A percentile compares a stretch with the other conserved stretches of the same genome.
Conservation (phyloP, 2,888 invertebrate genomes). For the Sarcophaga caerulescens region DNA sequence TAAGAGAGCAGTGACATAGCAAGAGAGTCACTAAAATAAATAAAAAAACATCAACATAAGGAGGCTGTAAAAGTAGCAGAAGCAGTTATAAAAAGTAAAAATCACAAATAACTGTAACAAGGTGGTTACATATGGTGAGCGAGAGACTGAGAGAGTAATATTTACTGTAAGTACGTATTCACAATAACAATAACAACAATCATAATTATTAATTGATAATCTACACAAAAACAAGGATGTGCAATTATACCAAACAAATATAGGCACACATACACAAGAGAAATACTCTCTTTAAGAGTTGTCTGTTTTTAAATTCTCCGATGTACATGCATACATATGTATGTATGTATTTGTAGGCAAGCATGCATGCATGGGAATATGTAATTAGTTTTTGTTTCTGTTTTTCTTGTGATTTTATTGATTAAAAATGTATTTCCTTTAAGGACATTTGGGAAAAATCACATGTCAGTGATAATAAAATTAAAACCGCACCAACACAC, state of each 20-base stretch:
- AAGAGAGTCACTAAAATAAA: constrained; percentile 36
- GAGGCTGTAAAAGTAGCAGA: constrained; percentile 30
- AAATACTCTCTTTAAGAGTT: too few relatives aligned
- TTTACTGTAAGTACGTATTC: constrained; percentile 60
- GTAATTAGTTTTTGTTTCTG: constrained; percentile 42
- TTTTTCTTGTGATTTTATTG: constrained; percentile 49
- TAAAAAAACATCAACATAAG: constrained; percentile 5
- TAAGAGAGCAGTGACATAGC: constrained; percentile 51
- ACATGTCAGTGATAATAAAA: constrained; percentile 45
- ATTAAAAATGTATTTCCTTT: constrained; percentile 43
- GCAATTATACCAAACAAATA: constrained; percentile 9
- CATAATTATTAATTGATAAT: constrained; percentile 63
- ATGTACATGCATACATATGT: neutral
- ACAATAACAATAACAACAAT: constrained; percentile 30
- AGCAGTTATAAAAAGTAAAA: neutral
- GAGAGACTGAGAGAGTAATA: constrained; percentile 38
- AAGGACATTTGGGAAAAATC: constrained; percentile 64
- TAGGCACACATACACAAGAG: neutral
- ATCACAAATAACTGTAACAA: constrained; percentile 46
- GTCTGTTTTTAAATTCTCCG: too few relatives aligned
- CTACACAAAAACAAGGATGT: constrained; percentile 46
- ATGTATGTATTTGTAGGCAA: neutral
- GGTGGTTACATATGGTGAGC: constrained; percentile 58
- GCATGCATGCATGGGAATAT: constrained; percentile 22
- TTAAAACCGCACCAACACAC: neutral